Percentiles rank a stretch among this genome's conserved stretches.
These are phyloP conservation scores for Ceyx melanurus DNA, from an alignment of 2,113 vertebrate genomes.

Conservation along the genomic window DNA sequence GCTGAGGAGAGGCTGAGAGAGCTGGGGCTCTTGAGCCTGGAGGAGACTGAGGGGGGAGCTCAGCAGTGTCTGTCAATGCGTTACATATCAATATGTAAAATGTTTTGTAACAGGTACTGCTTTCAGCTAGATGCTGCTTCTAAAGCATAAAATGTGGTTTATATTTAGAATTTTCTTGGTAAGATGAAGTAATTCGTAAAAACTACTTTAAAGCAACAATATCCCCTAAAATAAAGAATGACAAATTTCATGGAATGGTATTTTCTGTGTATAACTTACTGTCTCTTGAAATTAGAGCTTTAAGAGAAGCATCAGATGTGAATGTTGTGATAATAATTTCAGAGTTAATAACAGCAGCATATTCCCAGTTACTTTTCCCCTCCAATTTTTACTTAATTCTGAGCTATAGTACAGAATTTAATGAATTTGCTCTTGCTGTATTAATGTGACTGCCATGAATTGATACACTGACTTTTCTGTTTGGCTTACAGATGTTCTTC, in stretches of 20 bases:
- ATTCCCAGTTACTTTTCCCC: background rate
- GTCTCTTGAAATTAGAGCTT: background rate
- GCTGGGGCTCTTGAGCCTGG: too few relatives aligned
- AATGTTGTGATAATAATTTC: background rate
- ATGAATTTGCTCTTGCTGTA: background rate
- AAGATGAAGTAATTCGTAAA: fast-evolving
- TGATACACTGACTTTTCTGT: background rate
- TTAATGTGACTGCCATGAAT: background rate
- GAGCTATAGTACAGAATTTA: background rate
- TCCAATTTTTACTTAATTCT: background rate
- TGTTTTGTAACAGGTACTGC: fast-evolving
- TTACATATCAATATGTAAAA: background rate
- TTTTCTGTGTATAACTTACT: background rate
- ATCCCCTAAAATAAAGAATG: fast-evolving
- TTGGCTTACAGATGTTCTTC: slow-evolving; percentile 75
- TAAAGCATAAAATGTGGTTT: background rate
- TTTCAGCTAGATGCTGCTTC: background rate
- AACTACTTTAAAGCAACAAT: background rate
- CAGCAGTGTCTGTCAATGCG: too few relatives aligned
- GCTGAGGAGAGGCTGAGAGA: too few relatives aligned
- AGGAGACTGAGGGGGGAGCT: too few relatives aligned
- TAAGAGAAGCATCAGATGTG: background rate
- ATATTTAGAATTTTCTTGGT: background rate
- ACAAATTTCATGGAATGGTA: fast-evolving
- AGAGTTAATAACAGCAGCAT: background rate